phyloP scores from a whole-genome alignment of 2,888 invertebrate species.

The Acrobasis consociella region DNA sequence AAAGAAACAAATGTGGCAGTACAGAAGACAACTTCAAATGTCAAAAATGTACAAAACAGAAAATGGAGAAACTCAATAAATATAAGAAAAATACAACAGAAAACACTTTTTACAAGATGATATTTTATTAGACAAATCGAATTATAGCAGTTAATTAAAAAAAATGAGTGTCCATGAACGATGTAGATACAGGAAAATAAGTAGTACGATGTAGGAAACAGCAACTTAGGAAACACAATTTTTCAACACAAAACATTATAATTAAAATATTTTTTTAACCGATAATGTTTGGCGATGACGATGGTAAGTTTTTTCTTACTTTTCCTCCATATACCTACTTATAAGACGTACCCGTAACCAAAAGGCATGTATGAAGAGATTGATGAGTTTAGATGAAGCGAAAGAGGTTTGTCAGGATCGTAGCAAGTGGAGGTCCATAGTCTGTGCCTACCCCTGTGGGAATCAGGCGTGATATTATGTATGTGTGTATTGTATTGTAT shows the following conservation, averaged over 20 bases:
- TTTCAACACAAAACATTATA: background rate
- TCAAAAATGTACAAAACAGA: conserved; percentile 3
- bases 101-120: conserved; percentile 1
- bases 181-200: background rate
- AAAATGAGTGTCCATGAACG: background rate
- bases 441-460: no score
- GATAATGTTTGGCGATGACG: conserved; percentile 26
- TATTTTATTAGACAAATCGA: background rate
- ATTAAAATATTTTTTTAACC: background rate
- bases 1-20: background rate
- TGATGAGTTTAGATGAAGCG: no score
- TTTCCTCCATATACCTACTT: background rate
- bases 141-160: background rate
- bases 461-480: no score
- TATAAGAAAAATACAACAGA: conserved; percentile 1
- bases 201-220: background rate
- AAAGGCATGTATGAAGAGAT: no score
- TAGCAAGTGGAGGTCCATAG: no score
- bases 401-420: no score
- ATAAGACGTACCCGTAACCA: no score
- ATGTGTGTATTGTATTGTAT: no score
- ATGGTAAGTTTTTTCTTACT: conserved; percentile 13
- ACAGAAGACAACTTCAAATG: background rate
- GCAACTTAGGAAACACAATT: background rate
- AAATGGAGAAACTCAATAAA: conserved; percentile 4